Percentiles rank a stretch among this genome's conserved stretches.
These are phyloP conservation scores for Streblospio benedicti DNA, from an alignment of 1,140 invertebrate genomes.

Conservation along the genomic window DNA sequence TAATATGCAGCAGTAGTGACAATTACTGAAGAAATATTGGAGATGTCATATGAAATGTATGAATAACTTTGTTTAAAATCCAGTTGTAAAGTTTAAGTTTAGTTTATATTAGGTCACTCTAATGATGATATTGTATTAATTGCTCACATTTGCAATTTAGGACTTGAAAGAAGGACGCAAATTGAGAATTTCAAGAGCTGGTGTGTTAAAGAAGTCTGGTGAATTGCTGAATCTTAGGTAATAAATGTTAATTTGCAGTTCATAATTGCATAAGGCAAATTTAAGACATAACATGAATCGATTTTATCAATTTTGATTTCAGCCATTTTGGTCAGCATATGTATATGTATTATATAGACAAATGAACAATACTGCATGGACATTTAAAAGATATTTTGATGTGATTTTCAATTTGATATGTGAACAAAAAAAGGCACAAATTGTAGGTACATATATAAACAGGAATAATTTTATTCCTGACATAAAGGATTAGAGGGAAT, in stretches of 20 bases:
- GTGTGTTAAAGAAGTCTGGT: constrained; percentile 80
- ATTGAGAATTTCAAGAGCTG: constrained; percentile 59
- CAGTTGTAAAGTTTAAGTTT: too few relatives aligned
- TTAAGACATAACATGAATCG: not conserved
- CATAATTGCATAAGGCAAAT: not conserved
- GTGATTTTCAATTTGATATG: too few relatives aligned
- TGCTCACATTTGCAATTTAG: constrained; percentile 30
- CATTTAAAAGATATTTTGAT: too few relatives aligned
- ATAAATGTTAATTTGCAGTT: not conserved
- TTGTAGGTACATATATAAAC: too few relatives aligned
- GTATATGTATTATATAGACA: not conserved
- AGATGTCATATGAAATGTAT: constrained; percentile 11
- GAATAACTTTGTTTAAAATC: too few relatives aligned
- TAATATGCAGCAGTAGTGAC: too few relatives aligned
- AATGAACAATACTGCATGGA: too few relatives aligned
- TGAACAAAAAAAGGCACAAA: too few relatives aligned
- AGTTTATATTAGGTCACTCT: too few relatives aligned
- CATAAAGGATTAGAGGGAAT: too few relatives aligned
- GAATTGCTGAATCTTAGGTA: constrained; percentile 74
- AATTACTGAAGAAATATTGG: not conserved
- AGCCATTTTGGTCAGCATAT: not conserved
- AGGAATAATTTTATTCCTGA: too few relatives aligned
- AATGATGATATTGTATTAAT: constrained; percentile 10
- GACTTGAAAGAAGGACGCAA: constrained; percentile 64
- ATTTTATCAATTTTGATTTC: not conserved